These are phyloP conservation scores for Ictalurus furcatus DNA, from an alignment of 2,113 vertebrate species.

Conservation along the genomic window DNA sequence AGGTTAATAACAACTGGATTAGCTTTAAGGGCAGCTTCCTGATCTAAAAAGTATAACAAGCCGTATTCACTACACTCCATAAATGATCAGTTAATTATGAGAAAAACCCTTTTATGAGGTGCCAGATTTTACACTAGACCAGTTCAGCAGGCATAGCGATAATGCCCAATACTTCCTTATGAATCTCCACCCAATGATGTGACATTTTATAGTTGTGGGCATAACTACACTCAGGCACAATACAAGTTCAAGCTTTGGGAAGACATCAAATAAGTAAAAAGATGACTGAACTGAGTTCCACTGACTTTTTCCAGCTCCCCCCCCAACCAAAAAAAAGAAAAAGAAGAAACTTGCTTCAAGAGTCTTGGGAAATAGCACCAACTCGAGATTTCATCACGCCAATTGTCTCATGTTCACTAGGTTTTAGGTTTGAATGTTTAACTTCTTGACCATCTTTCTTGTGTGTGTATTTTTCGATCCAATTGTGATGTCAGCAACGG, in stretches of 20 bases:
- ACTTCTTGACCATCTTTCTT: neutral
- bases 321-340: neutral
- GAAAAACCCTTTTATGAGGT: neutral
- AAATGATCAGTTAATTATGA: conserved; percentile 8
- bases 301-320: neutral
- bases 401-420: neutral
- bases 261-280: neutral
- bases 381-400: neutral
- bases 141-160: no score
- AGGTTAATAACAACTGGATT: neutral
- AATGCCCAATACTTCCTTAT: neutral
- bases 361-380: neutral
- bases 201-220: neutral
- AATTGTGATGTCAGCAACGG: no score
- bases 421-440: neutral
- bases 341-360: neutral
- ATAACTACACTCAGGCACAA: neutral
- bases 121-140: neutral
- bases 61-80: neutral
- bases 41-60: neutral
- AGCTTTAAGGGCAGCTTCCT: neutral
- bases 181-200: no score
- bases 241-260: neutral
- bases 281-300: neutral
- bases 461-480: no score